Evolutionary conservation across 2,888 invertebrate species (phyloP).

Genomic region (Ennomos quercinarius): DNA sequence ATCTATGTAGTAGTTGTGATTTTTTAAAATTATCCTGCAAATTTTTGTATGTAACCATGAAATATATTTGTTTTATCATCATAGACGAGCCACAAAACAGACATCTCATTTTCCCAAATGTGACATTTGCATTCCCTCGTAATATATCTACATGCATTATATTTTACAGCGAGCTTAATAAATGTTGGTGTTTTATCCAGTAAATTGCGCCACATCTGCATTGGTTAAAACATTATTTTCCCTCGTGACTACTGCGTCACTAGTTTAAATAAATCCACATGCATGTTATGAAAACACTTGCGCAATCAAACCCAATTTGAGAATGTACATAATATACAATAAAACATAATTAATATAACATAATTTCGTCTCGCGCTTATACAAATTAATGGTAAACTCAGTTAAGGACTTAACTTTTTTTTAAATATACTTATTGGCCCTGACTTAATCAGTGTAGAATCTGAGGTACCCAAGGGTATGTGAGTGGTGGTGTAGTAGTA

Average conservation of each 20-base stretch:
- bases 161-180: slow-evolving; percentile 8
- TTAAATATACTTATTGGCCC: too few species aligned
- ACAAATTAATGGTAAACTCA: too few species aligned
- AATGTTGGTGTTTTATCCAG: slow-evolving; percentile 8
- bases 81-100: background rate
- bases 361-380: too few species aligned
- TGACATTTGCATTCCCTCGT: slow-evolving; percentile 4
- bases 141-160: slow-evolving; percentile 11
- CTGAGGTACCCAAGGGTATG: too few species aligned
- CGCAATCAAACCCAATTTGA: background rate
- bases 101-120: slow-evolving; percentile 5
- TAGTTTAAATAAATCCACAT: slow-evolving; percentile 6
- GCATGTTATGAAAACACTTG: slow-evolving; percentile 7
- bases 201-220: slow-evolving; percentile 18
- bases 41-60: too few species aligned
- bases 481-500: too few species aligned
- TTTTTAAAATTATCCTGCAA: too few species aligned
- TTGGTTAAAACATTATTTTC: slow-evolving; percentile 13
- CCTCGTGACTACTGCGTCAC: slow-evolving; percentile 18
- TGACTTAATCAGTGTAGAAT: too few species aligned
- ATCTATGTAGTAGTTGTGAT: too few species aligned
- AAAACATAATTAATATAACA: too few species aligned
- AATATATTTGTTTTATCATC: slow-evolving; percentile 9
- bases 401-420: too few species aligned
- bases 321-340: too few species aligned